A percentile compares a stretch with the other conserved stretches of the same genome.
Conservation (phyloP, 2,888 invertebrate genomes). For the Aphodius sticticus region DNA sequence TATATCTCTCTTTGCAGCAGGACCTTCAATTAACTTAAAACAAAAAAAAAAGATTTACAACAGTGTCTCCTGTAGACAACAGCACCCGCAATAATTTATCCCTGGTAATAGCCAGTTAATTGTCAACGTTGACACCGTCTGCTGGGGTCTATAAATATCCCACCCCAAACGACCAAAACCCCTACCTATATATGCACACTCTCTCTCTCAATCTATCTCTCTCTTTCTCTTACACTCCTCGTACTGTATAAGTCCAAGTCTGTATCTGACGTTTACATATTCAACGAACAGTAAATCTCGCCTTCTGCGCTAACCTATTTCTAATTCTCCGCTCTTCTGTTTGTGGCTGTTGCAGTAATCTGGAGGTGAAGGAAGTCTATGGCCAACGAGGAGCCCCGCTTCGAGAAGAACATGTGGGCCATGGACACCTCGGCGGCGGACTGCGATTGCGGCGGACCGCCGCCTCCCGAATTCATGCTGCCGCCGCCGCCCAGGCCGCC, state of each 20-base stretch:
- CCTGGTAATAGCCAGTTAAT: background rate
- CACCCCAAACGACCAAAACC: background rate
- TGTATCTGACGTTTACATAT: background rate
- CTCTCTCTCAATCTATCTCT: too few species aligned
- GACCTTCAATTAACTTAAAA: too few species aligned
- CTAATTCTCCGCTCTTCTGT: constrained; percentile 16
- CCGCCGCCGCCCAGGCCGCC: constrained; percentile 80
- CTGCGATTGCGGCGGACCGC: constrained; percentile 79
- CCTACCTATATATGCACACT: too few species aligned
- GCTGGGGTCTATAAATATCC: background rate
- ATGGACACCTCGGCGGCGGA: constrained; percentile 72
- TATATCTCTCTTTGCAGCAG: too few species aligned
- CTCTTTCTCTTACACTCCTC: too few species aligned
- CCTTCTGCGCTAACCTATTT: background rate
- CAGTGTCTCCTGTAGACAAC: background rate
- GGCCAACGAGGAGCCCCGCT: constrained; percentile 54
- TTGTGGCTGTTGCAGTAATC: constrained; percentile 39
- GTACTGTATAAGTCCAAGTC: background rate
- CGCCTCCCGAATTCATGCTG: constrained; percentile 77
- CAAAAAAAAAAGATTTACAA: background rate
- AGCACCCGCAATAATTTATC: background rate
- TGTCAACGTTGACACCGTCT: background rate
- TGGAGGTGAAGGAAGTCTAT: constrained; percentile 51
- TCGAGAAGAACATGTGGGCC: constrained; percentile 70
- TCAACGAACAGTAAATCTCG: background rate